Evolutionary conservation across 2,888 invertebrate species (phyloP).

Genomic region (Drosophila paramelanica): DNA sequence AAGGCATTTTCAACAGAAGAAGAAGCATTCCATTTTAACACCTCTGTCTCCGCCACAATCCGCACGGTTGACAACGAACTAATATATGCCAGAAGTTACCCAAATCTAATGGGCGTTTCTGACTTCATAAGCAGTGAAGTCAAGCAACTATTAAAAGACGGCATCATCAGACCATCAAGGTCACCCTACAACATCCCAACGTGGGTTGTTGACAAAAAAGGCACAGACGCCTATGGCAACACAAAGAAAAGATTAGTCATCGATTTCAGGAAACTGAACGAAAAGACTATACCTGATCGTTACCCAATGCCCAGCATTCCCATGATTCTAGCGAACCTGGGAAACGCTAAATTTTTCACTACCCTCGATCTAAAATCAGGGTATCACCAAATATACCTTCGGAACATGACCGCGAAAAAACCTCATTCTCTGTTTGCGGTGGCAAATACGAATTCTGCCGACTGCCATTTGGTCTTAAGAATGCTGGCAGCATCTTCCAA

Average conservation of each 20-base stretch:
- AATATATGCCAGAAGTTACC: too few relatives aligned
- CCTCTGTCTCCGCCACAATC: too few relatives aligned
- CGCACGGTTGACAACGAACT: too few relatives aligned
- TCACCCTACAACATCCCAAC: constrained; percentile 16
- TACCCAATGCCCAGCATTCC: constrained; percentile 81
- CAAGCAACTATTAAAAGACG: constrained; percentile 13
- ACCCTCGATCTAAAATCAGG: too few relatives aligned
- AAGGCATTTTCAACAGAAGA: too few relatives aligned
- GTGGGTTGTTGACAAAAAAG: constrained; percentile 26
- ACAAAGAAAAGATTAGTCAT: constrained; percentile 70
- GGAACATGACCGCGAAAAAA: constrained; percentile 16
- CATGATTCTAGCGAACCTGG: too few relatives aligned
- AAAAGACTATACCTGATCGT: constrained; percentile 77
- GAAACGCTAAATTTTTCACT: too few relatives aligned
- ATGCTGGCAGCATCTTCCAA: too few relatives aligned
- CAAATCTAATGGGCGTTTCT: neutral
- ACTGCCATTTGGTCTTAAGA: constrained; percentile 76
- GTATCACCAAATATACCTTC: too few relatives aligned
- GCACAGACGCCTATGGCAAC: constrained; percentile 68
- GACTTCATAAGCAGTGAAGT: constrained; percentile 27
- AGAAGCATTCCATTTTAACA: too few relatives aligned
- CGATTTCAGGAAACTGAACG: constrained; percentile 82
- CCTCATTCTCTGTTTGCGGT: constrained; percentile 9
- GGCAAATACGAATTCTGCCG: constrained; percentile 80
- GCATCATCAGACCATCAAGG: constrained; percentile 10